A percentile compares a stretch with the other conserved stretches of the same genome.
Conservation (phyloP, 2,797 vertebrate species). For the Hyperoplus lanceolatus region DNA sequence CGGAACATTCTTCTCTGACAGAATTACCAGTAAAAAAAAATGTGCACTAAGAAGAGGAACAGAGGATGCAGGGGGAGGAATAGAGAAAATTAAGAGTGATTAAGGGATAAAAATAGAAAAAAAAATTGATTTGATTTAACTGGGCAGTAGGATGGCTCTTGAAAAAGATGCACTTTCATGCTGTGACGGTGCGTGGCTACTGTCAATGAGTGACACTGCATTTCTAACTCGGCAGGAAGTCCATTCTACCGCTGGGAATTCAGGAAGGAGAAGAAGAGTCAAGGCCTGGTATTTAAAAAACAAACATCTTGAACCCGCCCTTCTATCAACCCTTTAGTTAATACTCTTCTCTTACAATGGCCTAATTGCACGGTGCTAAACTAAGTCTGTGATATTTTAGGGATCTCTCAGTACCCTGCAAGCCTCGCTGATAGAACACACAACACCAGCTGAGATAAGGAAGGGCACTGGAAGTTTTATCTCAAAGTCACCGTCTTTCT, state of each 20-base stretch:
- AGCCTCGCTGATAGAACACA: slow-evolving; percentile 2
- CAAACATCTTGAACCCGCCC: slow-evolving; percentile 21
- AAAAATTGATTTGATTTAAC: slow-evolving; percentile 47
- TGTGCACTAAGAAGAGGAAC: slow-evolving; percentile 7
- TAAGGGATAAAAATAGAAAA: slow-evolving; percentile 62
- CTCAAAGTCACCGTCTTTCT: slow-evolving; percentile 5
- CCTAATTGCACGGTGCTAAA: slow-evolving; percentile 33
- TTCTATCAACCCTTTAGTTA: slow-evolving; percentile 19
- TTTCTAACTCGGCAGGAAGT: slow-evolving; percentile 52
- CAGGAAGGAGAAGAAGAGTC: slow-evolving; percentile 34
- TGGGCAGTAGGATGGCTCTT: slow-evolving; percentile 38
- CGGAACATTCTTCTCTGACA: slow-evolving; percentile 8
- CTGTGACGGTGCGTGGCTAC: slow-evolving; percentile 11
- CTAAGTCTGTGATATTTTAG: slow-evolving; percentile 30
- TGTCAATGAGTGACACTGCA: slow-evolving; percentile 53
- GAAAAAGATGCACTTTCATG: slow-evolving; percentile 43
- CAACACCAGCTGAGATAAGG: slow-evolving; percentile 21
- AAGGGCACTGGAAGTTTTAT: slow-evolving; percentile 23
- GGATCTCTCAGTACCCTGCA: slow-evolving; percentile 13
- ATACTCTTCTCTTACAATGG: slow-evolving; percentile 18
- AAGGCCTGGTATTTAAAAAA: slow-evolving; percentile 28
- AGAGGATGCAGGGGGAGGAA: slow-evolving; percentile 38
- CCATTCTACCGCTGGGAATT: slow-evolving; percentile 33
- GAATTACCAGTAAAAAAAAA: slow-evolving; percentile 36
- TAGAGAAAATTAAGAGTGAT: slow-evolving; percentile 54